Base-by-base conservation (phyloP, 2,113 vertebrate species). In the Excalfactoria chinensis region DNA sequence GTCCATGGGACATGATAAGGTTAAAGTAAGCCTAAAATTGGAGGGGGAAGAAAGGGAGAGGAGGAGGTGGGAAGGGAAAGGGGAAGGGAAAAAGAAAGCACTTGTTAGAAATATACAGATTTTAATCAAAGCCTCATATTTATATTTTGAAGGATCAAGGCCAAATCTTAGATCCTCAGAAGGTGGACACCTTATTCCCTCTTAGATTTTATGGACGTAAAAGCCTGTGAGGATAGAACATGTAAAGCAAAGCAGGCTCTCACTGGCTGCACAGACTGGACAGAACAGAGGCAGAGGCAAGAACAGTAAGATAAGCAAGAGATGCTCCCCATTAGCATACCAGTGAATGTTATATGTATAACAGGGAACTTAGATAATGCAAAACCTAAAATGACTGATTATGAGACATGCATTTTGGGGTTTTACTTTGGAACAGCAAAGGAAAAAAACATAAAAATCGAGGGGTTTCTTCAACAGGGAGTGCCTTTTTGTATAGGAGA, bases 1-100 rank as follows among this genome's bases (percentile, higher is more conserved):
- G 94, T 99, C 99, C 99, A 99, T 99, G 14, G 99, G 99, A 94
- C 99, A 99, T 32, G 99, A 99, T 90, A 99, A 98, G 73, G 98
- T 99, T 93, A 99, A 98, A 67, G 99, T 99, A 96, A 99, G 96
- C 97, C 99, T 99, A 86, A 85, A 84, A 76, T 92, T 56, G 60
- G 44, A 69, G 59, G 64, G 53, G 5, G 11, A 63, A 67, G 80
- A 75, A 40, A 40, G 37, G 37, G 37, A 11, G 37, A 13, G 40
- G 40, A 13, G 40, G 40, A 13, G 40, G 59, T 60, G 53, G 5
- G 11, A 60, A 60, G 80, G 59, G 18, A 25, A 46, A 75, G 64
- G 49, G 5, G 11, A 60, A 63, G 77, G 59, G 18, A 21, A 46
- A 75, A 80, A 67, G 86, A 58, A 85, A 60, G 28, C 69, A 73